A percentile compares a stretch with the other conserved stretches of the same genome.
Evolutionary conservation across 2,888 invertebrate species (phyloP).

Genomic region (Gasteruption jaculator): DNA sequence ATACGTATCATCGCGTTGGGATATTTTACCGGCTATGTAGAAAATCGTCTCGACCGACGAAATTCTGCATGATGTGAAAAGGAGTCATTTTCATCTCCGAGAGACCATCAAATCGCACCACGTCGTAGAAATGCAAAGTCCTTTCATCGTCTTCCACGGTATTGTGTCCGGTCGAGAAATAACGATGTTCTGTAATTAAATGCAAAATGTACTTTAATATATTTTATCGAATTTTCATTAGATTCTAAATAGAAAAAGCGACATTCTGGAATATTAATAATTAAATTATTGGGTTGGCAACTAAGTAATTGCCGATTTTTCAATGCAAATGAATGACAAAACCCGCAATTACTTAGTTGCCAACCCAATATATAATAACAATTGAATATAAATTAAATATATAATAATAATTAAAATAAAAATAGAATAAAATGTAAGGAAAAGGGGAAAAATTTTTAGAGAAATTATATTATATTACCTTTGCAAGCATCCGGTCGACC

Average conservation of each 20-base stretch:
- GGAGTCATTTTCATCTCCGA: slow-evolving; percentile 57
- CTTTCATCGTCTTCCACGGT: slow-evolving; percentile 45
- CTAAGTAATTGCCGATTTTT: too few species aligned
- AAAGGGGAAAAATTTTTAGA: slow-evolving; percentile 4
- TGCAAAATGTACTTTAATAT: not conserved
- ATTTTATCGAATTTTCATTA: not conserved
- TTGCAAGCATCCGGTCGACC: slow-evolving; percentile 69
- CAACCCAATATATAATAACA: too few species aligned
- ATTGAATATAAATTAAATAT: not conserved
- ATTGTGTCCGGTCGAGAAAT: slow-evolving; percentile 33
- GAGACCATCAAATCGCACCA: slow-evolving; percentile 69
- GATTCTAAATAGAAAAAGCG: too few species aligned
- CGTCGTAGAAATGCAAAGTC: slow-evolving; percentile 54
- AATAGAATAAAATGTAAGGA: not conserved
- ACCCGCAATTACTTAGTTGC: too few species aligned
- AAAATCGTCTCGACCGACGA: slow-evolving; percentile 57
- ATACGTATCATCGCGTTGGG: not conserved
- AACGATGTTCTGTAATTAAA: slow-evolving; percentile 49
- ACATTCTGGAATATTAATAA: too few species aligned
- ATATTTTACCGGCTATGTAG: slow-evolving; percentile 36
- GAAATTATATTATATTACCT: slow-evolving; percentile 54
- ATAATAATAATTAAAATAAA: not conserved
- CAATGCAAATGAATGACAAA: too few species aligned
- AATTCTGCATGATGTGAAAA: slow-evolving; percentile 57
- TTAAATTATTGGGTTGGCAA: too few species aligned